Evolutionary conservation across 1,140 invertebrate genomes (phyloP), one percentile per base, ranked within the genome.

Genomic region (Episyrphus balteatus): DNA sequence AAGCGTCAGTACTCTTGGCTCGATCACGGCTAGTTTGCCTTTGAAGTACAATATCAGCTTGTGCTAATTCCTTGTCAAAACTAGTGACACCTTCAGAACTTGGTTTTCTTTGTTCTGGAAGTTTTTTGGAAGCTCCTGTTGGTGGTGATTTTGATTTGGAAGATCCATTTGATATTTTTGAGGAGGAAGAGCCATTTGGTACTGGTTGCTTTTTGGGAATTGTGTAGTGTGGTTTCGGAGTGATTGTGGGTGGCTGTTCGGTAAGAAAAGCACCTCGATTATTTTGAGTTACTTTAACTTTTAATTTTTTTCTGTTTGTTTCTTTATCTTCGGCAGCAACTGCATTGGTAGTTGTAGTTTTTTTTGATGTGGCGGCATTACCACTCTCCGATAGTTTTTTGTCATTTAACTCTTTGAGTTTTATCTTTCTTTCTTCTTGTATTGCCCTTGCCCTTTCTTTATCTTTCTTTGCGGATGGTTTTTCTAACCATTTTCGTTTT

Each of bases 251-350:
- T 11, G 26, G n/a, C n/a, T n/a, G 48, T 11, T 46, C 50, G 10
- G 55, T 57, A 0, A 66, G 51, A 40, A 66, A 61, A 2, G 47
- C 57, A 1, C 60, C 62, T n/a, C 62, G 55, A 46, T 63, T 66
- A 5, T 26, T 33, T 12, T 32, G 14, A 0, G 44, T 47, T 34
- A 55, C 51, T 21, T 51, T 53, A 3, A 37, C 46, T 21, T 17
- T 38, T 8, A 42, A 51, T 5, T 50, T 58, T 10, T 55, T 47
- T 13, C n/a, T 54, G 7, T 10, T 12, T 6, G 47, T 40, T 3
- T 46, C 41, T 32, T 59, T 59, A 1, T 47, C 37, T 5, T 49
- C 48, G 11, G 33, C 18, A 42, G 43, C 41, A 12, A 2, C 21
- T 15, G 18, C 30, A 19, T 34, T 12, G 17, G 17, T 10, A 0